Evolutionary conservation across 1,140 invertebrate genomes (phyloP).

Genomic region (Ladona fulva): DNA sequence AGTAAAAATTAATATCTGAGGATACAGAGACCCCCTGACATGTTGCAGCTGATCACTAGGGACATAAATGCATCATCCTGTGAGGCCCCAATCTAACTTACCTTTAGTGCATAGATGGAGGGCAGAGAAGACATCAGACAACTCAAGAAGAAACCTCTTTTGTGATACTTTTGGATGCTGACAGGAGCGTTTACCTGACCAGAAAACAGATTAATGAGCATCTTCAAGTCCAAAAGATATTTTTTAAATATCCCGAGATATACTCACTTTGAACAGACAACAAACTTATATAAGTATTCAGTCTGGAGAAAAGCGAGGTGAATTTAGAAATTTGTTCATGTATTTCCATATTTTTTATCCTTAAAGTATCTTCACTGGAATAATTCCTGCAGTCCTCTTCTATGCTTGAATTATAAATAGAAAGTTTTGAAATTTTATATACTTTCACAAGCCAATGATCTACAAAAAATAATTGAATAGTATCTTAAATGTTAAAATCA

Average conservation of each 20-base stretch:
- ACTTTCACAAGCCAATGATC: too few relatives aligned
- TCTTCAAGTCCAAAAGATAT: constrained; percentile 3
- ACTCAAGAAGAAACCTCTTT: constrained; percentile 17
- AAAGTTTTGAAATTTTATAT: neutral
- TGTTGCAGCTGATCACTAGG: too few relatives aligned
- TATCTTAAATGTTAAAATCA: too few relatives aligned
- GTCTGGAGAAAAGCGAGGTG: constrained; percentile 3
- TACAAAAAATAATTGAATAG: too few relatives aligned
- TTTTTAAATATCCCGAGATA: neutral
- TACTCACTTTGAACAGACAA: constrained; percentile 19
- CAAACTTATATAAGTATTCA: constrained; percentile 9
- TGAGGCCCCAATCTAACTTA: constrained; percentile 21
- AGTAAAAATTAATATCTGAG: too few relatives aligned
- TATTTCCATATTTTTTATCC: constrained; percentile 11
- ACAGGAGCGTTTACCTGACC: constrained; percentile 11
- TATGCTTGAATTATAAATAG: constrained; percentile 1
- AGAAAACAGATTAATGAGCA: too few relatives aligned
- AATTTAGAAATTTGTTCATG: neutral
- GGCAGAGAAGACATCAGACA: constrained; percentile 14
- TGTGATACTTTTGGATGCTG: constrained; percentile 15
- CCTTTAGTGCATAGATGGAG: constrained; percentile 29
- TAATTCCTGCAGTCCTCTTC: constrained; percentile 14
- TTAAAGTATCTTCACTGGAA: neutral
- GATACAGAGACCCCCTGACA: too few relatives aligned
- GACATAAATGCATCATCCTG: too few relatives aligned